Percentiles rank a stretch among this genome's conserved stretches.
Conservation (phyloP, 2,113 vertebrate species). For the Heliornis fulica region DNA sequence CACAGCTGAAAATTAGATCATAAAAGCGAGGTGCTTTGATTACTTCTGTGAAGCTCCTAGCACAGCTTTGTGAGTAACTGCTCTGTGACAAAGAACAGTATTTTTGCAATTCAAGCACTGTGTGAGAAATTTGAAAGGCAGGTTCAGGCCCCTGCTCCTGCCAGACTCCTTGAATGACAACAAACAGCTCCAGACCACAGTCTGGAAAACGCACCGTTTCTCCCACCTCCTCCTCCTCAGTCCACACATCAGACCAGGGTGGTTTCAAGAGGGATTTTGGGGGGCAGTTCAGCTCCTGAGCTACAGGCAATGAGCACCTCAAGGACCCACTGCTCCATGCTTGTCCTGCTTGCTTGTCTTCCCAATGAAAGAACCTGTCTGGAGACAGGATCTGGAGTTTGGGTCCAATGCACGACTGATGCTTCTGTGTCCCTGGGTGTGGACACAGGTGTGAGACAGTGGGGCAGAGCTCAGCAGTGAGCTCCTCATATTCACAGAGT, state of each 20-base stretch:
- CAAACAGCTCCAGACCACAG: background rate
- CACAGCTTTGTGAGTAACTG: background rate
- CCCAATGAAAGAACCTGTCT: background rate
- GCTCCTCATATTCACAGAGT: background rate
- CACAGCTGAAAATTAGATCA: slow-evolving; percentile 20
- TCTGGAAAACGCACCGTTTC: background rate
- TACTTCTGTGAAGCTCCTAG: background rate
- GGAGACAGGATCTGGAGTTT: background rate
- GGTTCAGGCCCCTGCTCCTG: background rate
- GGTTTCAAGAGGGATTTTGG: background rate
- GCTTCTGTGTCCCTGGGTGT: background rate
- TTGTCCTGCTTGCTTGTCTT: background rate
- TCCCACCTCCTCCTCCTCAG: background rate
- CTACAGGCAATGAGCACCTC: background rate
- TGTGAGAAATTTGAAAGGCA: background rate
- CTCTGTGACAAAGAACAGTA: background rate
- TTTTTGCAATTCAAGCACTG: background rate
- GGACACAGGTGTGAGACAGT: background rate
- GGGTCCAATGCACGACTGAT: background rate
- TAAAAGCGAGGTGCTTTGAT: background rate
- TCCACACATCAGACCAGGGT: too few relatives aligned
- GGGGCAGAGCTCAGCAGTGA: background rate
- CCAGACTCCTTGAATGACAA: background rate
- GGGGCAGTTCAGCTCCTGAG: background rate
- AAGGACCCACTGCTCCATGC: background rate